These are phyloP conservation scores for Chaetura pelagica DNA, from an alignment of 2,113 vertebrate genomes.

Conservation along the genomic window DNA sequence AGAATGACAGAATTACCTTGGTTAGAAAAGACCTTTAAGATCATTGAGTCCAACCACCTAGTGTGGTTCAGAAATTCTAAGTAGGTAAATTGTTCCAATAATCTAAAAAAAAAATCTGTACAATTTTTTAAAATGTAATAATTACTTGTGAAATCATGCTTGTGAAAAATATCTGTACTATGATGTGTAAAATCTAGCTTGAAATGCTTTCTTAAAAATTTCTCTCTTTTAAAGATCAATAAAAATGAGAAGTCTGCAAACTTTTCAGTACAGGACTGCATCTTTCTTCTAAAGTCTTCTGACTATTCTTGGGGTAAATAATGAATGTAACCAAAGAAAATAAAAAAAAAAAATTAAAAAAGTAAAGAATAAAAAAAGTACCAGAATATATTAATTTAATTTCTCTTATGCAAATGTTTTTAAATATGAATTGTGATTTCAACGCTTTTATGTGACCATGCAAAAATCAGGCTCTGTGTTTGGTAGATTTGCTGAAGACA, in stretches of 20 bases:
- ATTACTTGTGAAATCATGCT: not conserved
- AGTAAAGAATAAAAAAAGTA: not conserved
- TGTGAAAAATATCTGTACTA: not conserved
- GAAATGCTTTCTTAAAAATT: not conserved
- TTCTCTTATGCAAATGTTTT: not conserved
- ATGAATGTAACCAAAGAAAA: not conserved
- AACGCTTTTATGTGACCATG: not conserved
- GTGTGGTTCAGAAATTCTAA: not conserved
- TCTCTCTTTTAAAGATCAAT: not conserved
- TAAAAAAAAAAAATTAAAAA: not conserved
- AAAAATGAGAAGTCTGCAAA: not conserved
- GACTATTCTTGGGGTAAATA: not conserved
- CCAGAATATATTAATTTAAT: not conserved
- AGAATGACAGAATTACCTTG: no score
- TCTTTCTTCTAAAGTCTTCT: not conserved
- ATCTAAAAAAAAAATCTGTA: not conserved
- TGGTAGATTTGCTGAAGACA: not conserved
- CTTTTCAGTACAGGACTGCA: not conserved
- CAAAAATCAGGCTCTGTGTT: not conserved
- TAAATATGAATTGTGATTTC: not conserved
- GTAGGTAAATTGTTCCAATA: not conserved
- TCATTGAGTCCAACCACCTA: no score
- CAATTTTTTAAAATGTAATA: not conserved
- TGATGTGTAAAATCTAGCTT: not conserved
- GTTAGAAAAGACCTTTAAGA: no score